Percentiles rank a stretch among this genome's conserved stretches.
Conservation (phyloP, 2,888 invertebrate species). For the Papilio demoleus region DNA sequence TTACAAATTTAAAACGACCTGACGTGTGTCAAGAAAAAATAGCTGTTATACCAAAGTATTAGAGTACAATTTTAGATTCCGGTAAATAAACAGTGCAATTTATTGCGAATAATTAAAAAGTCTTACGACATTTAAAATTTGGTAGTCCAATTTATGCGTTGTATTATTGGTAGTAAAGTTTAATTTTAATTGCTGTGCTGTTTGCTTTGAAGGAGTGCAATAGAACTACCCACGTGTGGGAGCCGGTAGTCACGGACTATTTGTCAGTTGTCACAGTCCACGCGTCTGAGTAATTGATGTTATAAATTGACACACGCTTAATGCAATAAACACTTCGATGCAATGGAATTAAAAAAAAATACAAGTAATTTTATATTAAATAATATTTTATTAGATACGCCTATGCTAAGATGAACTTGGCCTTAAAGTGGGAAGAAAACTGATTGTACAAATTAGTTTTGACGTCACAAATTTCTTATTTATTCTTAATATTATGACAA, state of each 20-base stretch:
- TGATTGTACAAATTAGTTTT: too few relatives aligned
- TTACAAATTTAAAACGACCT: constrained; percentile 5
- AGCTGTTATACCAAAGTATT: constrained; percentile 4
- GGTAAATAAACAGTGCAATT: constrained; percentile 12
- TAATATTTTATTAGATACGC: too few relatives aligned
- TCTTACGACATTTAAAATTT: neutral
- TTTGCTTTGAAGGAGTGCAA: constrained; percentile 39
- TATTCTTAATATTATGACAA: neutral
- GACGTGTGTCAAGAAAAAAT: neutral
- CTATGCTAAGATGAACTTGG: too few relatives aligned
- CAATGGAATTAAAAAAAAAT: constrained; percentile 42
- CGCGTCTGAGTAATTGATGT: constrained; percentile 77
- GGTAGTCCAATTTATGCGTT: constrained; percentile 28
- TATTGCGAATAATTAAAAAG: neutral
- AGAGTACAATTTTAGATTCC: constrained; percentile 28
- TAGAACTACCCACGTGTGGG: constrained; percentile 67
- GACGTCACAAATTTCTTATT: too few relatives aligned
- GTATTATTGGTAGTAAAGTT: constrained; percentile 39
- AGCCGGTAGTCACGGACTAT: constrained; percentile 68
- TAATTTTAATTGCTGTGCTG: constrained; percentile 27
- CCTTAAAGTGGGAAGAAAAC: too few relatives aligned
- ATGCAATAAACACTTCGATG: constrained; percentile 64
- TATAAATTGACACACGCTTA: constrained; percentile 74
- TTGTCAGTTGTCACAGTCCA: constrained; percentile 74
- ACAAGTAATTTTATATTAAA: too few relatives aligned